Percentiles rank a stretch among this genome's conserved stretches.
These are phyloP conservation scores for Equus przewalskii DNA, from an alignment of 2,113 vertebrate species.

Conservation along the genomic window DNA sequence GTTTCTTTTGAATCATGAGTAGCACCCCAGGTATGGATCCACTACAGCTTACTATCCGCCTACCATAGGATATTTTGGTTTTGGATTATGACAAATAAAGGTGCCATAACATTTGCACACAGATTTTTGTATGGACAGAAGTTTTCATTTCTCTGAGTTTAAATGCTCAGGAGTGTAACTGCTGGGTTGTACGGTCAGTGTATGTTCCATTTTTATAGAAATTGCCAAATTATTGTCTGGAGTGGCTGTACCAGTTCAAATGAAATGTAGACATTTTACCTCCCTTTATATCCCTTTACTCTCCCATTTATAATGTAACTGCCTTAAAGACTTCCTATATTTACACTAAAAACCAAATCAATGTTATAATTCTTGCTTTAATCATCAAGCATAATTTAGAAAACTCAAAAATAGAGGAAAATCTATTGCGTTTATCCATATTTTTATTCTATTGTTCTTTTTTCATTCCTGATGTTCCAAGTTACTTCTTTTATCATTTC, in stretches of 20 bases:
- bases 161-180: neutral
- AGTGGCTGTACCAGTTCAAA: neutral
- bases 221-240: neutral
- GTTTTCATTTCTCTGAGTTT: neutral
- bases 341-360: neutral
- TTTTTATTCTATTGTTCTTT: conserved; percentile 10
- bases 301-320: neutral
- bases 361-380: conserved; percentile 3
- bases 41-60: neutral
- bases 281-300: neutral
- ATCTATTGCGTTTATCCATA: neutral
- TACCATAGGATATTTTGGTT: neutral
- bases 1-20: neutral
- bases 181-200: neutral
- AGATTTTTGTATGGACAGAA: neutral
- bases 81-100: neutral
- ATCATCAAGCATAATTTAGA: neutral
- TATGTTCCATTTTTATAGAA: conserved; percentile 5
- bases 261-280: neutral
- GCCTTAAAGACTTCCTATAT: neutral
- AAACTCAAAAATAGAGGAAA: neutral
- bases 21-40: neutral
- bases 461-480: neutral
- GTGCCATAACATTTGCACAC: neutral
- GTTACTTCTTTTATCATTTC: neutral